These are phyloP conservation scores for Myocastor coypus DNA, from an alignment of 2,113 vertebrate species.

Conservation along the genomic window DNA sequence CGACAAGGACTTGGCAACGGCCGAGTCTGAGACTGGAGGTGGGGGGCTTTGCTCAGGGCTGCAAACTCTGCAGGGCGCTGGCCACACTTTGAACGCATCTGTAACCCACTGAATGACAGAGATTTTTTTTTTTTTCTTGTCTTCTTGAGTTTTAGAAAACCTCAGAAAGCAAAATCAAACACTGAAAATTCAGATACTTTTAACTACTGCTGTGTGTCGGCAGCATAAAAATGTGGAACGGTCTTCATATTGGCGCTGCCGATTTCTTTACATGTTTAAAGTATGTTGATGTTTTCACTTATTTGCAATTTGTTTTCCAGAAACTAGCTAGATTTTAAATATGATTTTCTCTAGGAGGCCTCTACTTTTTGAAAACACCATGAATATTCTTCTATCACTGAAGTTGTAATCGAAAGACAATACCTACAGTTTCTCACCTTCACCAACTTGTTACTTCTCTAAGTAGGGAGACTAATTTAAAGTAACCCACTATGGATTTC, in stretches of 20 bases:
- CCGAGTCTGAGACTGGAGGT: background rate
- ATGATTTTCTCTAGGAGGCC: constrained; percentile 20
- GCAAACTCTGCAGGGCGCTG: background rate
- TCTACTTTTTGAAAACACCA: constrained; percentile 44
- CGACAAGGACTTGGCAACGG: background rate
- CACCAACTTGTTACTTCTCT: background rate
- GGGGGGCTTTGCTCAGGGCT: background rate
- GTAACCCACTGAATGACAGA: background rate
- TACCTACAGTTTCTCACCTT: constrained; percentile 25
- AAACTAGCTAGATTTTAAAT: constrained; percentile 38
- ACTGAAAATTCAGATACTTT: background rate
- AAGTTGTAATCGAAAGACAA: background rate
- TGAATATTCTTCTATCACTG: background rate
- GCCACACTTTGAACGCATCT: background rate
- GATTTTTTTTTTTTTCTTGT: background rate
- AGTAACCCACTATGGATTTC: background rate
- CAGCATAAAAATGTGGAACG: background rate
- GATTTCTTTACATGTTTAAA: background rate
- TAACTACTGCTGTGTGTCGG: background rate
- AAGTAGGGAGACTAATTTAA: background rate
- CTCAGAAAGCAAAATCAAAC: background rate
- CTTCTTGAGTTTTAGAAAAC: constrained; percentile 5
- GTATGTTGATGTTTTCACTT: constrained; percentile 71
- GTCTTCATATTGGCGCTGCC: background rate
- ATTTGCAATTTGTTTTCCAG: constrained; percentile 70